Evolutionary conservation across 1,140 invertebrate species (phyloP).

Genomic region (Cydia fagiglandana): DNA sequence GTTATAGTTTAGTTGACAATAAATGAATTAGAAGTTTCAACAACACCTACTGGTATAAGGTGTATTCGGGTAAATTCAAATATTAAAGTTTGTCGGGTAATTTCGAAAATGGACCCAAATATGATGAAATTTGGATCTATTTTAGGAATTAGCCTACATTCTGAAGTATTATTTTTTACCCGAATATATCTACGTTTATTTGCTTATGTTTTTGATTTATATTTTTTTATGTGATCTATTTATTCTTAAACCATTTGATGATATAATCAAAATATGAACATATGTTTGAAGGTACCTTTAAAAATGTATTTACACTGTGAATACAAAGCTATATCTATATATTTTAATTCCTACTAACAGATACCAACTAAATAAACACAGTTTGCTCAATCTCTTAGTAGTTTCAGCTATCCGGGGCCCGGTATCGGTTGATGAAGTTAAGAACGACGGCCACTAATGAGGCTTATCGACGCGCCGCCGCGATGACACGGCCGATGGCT

Average conservation of each 20-base stretch:
- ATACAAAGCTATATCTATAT: neutral
- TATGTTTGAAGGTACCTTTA: neutral
- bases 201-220: no score
- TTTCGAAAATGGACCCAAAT: no score
- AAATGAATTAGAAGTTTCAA: conserved; percentile 28
- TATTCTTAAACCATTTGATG: no score
- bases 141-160: no score
- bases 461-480: conserved; percentile 52
- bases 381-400: neutral
- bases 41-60: neutral
- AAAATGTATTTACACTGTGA: neutral
- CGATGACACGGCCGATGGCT: conserved; percentile 62
- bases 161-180: no score
- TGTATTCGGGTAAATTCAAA: neutral
- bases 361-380: conserved; percentile 13
- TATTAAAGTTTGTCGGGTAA: neutral
- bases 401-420: conserved; percentile 19
- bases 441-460: conserved; percentile 61
- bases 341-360: neutral
- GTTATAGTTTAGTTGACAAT: conserved; percentile 28
- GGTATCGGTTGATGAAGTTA: conserved; percentile 64
- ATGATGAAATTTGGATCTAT: no score
- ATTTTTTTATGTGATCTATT: no score
- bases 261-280: no score
- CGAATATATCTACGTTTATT: no score